These are phyloP conservation scores for Barnardius zonarius DNA, from an alignment of 2,113 vertebrate genomes.

Conservation along the genomic window DNA sequence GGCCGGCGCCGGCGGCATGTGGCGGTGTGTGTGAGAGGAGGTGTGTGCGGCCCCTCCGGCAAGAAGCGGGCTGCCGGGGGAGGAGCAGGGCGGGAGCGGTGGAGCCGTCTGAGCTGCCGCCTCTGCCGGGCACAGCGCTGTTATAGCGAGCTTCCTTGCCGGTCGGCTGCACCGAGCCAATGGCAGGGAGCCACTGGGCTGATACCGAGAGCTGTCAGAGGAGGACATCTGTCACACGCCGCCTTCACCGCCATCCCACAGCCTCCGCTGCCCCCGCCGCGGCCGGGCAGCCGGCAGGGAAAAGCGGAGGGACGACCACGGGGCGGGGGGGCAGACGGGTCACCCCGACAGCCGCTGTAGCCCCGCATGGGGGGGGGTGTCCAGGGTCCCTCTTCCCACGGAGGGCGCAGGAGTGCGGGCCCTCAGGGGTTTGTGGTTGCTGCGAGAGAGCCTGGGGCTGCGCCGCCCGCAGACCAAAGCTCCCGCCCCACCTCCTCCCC, in stretches of 20 bases:
- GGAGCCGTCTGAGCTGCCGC: constrained; percentile 57
- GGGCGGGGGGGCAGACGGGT: not conserved
- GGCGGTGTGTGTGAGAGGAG: not conserved
- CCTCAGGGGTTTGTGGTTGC: not conserved
- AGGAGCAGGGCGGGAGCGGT: constrained; percentile 39
- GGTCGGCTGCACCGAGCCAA: constrained; percentile 82
- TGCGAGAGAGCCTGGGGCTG: not conserved
- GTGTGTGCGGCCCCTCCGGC: not conserved
- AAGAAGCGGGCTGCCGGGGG: not conserved
- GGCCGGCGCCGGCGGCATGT: not conserved
- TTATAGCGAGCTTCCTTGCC: constrained; percentile 78
- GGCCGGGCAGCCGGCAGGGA: not conserved
- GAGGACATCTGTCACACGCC: constrained; percentile 80
- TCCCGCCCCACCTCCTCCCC: not conserved
- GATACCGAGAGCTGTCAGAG: constrained; percentile 75
- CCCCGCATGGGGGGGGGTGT: not conserved
- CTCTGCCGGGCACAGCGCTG: constrained; percentile 70
- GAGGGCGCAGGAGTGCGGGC: not conserved
- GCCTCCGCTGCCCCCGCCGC: not conserved
- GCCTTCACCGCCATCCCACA: constrained; percentile 65
- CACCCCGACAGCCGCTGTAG: not conserved
- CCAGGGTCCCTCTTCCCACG: not conserved
- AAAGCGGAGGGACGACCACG: not conserved
- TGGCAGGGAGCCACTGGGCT: constrained; percentile 80
- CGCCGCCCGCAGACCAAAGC: not conserved